Evolutionary conservation across 2,797 vertebrate genomes (phyloP), one percentile per base, ranked within the genome.

Genomic region (Rhinella marina): DNA sequence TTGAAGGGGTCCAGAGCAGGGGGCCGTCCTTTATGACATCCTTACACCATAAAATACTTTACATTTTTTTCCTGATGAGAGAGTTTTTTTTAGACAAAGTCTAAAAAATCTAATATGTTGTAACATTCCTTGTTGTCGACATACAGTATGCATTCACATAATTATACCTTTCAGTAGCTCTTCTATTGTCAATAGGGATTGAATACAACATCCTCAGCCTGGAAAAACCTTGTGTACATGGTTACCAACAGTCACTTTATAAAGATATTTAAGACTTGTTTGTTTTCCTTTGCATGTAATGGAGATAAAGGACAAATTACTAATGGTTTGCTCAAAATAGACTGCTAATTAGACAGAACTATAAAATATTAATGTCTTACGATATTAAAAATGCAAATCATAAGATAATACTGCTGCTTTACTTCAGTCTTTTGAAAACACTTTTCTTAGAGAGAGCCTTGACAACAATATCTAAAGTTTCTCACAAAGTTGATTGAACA

Each of bases 361-460:
- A 59, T 79, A 59, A 79, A 79, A 57, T 57, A 29, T 59, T 59
- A 29, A 79, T 59, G 54, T 10, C 27, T 59, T n/a, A 57, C 59
- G 32, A 19, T 56, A 57, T 79, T 77, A 79, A 79, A 79, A 79
- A 59, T 79, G 54, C 77, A 79, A 79, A 23, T 59, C 56, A 79
- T 61, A 7, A 29, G 11, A 32, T 59, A 27, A 4, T 29, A 14
- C 1, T 25, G 14, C 7, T 73, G 2, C 32, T 29, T 41, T 32
- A 16, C 29, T 8, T 79, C 9, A 54, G 41, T 41, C 41, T 41
- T 41, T 41, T 41, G 41, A 41, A 41, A 41, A 6, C 3, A 41
- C 41, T 41, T 41, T 41, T 41, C 41, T 41, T 41, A 41, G 41
- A 41, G 41, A 41, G 41, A 41, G 41, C 41, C 41, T 41, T 41